phyloP scores from a whole-genome alignment of 2,113 vertebrate species.

The Coryphaenoides rupestris region DNA sequence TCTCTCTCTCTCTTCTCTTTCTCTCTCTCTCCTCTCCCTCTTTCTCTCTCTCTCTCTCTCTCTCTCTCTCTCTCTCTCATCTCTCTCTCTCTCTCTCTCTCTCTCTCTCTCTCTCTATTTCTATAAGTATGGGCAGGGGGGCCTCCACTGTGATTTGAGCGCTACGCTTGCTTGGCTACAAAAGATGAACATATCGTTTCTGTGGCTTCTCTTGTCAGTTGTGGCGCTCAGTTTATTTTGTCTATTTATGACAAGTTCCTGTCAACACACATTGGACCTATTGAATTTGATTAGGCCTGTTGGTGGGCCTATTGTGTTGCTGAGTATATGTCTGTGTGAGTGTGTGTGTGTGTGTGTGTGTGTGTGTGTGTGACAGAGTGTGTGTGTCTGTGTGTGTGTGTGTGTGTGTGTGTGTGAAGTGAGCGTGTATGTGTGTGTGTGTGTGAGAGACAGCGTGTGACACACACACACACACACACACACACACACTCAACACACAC shows the following conservation, averaged over 20 bases:
- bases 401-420: conserved; percentile 17
- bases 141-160: not conserved
- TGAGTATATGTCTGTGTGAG: too few species aligned
- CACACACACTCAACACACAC: conserved; percentile 8
- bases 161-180: conserved; percentile 3
- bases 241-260: too few species aligned
- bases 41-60: not conserved
- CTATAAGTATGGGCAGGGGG: not conserved
- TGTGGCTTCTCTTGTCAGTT: conserved; percentile 9
- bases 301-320: too few species aligned
- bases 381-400: not conserved
- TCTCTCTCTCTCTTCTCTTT: not conserved
- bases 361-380: not conserved
- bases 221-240: not conserved
- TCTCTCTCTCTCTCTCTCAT: conserved; percentile 27
- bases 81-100: not conserved
- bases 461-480: conserved; percentile 5
- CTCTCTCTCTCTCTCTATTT: not conserved
- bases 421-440: conserved; percentile 12
- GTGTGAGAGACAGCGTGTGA: not conserved
- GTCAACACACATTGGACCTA: too few species aligned
- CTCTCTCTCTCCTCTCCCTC: not conserved
- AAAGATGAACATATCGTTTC: conserved; percentile 20
- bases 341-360: conserved; percentile 25
- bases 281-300: too few species aligned